Base-by-base conservation (phyloP, 2,113 vertebrate genomes). In the Cochlearius cochlearius region DNA sequence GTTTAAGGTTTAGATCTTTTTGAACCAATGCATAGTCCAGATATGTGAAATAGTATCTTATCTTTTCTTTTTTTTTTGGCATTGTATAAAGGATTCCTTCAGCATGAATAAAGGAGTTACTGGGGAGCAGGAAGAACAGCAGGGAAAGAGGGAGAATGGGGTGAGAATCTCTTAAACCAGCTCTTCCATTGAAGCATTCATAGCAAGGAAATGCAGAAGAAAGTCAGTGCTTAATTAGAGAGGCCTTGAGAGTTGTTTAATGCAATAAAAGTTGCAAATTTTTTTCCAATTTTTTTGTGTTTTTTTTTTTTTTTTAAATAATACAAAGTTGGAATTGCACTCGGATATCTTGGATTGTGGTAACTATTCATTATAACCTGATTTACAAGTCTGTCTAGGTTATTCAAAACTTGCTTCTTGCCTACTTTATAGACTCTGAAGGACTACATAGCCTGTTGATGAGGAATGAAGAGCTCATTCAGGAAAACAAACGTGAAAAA, bases 201-300 rank as follows among this genome's bases (percentile, higher is more conserved):
- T 38, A 59, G 47, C 47, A 81, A 59, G 52, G 32, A 82, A 81
- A 79, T 39, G 41, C 59, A 81, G 78, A 80, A 92, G 52, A 94
- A 71, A 81, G 68, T 16, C 53, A 58, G 47, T 84, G 41, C 22
- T 74, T 96, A 88, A 93, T 97, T 81, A 89, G 84, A 93, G 66
- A 94, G 76, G 55, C 53, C 77, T 92, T 77, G 34, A 92, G 83
- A 52, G 52, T 81, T 91, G 47, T 66, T 83, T 86, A 94, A 82
- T 82, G 25, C 8, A 15, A 49, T 73, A 86, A 59, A 94, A 96
- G 16, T 91, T 88, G 55, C 41, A 86, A 2, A n/a, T 82, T 86
- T 74, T 85, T 50, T 34, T 17, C 52, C 18, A 50, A 43, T n/a
- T 26, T 55, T 60, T 32, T 49, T 49, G 47, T 21, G 21, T 45